Evolutionary conservation across 1,140 invertebrate genomes (phyloP), one percentile per base, ranked within the genome.

Genomic region (Arion vulgaris): DNA sequence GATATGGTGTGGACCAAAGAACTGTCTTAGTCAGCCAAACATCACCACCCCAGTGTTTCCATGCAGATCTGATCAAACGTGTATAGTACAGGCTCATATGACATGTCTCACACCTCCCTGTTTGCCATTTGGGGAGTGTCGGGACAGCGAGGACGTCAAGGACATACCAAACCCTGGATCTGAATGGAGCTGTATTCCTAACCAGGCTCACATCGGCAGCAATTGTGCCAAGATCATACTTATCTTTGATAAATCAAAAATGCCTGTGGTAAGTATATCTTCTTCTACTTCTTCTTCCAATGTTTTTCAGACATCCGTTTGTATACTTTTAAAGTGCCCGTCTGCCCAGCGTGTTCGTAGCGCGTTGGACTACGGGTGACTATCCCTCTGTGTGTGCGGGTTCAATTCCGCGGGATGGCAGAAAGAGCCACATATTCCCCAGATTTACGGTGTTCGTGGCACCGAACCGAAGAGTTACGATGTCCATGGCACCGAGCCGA

Each of bases 71-170:
- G 82, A 87, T n/a, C 87, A 92, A 57, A 87, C 86, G 0, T 92
- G 92, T 84, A 85, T 90, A 2, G 75, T 92, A 4, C 83, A 88
- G 78, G 88, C 86, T 11, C 83, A 87, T 19, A 78, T 88, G 62
- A 94, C 95, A 28, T 98, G 96, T 86, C 92, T 97, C 28, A 94
- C 95, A 0, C 94, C 95, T 5, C 94, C 95, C 0, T 97, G 97
- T 91, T 93, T 94, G 19, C 94, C 95, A 0, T 95, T 95, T 91
- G 97, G 96, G 5, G 96, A 97, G 90, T 98, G 97, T 88, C 93
- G 95, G 36, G 94, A 95, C 11, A 34, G 96, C 79, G 94, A 96
- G 83, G 95, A 93, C 51, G 95, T 95, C 1, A 94, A 95, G 32
- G 93, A 96, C 84, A 95, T 96, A 1, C 95, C 95, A 26, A 95